Conservation (phyloP, 2,888 invertebrate genomes). For the Willowsia nigromaculata region DNA sequence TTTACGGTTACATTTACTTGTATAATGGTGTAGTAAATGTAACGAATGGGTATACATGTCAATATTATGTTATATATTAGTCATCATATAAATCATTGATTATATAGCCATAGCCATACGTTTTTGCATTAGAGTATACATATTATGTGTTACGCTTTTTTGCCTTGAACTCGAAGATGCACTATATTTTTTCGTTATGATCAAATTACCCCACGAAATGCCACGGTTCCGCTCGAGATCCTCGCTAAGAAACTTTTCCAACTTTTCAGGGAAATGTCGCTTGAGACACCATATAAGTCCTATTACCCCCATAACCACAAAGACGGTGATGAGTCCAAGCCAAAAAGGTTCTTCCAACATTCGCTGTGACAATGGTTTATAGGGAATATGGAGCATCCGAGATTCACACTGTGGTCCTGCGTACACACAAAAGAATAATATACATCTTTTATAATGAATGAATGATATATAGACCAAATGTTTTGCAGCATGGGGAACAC, state of each 20-base stretch:
- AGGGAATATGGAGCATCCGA: slow-evolving; percentile 86
- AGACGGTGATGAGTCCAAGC: slow-evolving; percentile 92
- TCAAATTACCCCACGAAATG: slow-evolving; percentile 78
- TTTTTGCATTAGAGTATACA: too few species aligned
- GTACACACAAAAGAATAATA: neutral
- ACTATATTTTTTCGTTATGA: slow-evolving; percentile 33
- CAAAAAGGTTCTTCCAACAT: slow-evolving; percentile 94
- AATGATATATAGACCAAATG: neutral
- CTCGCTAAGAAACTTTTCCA: slow-evolving; percentile 90
- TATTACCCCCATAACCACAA: slow-evolving; percentile 88
- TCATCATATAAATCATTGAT: neutral
- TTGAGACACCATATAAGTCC: slow-evolving; percentile 92
- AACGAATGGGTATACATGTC: neutral
- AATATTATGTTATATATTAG: too few species aligned
- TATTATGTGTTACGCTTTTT: neutral
- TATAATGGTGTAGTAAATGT: neutral
- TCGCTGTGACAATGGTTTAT: slow-evolving; percentile 87
- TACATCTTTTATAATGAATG: neutral
- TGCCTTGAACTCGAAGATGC: slow-evolving; percentile 43
- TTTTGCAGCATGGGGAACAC: neutral
- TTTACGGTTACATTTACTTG: neutral
- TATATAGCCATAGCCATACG: too few species aligned
- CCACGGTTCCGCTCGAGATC: slow-evolving; percentile 87
- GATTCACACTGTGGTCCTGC: slow-evolving; percentile 85
- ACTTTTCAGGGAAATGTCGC: slow-evolving; percentile 91